A percentile compares a stretch with the other conserved stretches of the same genome.
Conservation (phyloP, 2,797 vertebrate genomes). For the Miichthys miiuy region DNA sequence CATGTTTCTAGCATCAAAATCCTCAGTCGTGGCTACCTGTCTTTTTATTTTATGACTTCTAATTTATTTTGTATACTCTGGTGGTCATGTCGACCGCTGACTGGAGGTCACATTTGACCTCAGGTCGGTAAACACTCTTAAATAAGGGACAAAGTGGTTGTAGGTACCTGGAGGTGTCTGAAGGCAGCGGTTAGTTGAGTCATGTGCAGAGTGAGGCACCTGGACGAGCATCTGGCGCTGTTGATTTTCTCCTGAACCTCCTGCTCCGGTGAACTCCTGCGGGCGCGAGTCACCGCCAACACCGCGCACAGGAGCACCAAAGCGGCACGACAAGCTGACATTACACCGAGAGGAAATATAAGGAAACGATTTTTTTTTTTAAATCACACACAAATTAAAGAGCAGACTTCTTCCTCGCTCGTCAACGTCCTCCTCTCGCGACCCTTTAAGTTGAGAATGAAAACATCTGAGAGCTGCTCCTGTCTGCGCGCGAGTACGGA, state of each 20-base stretch:
- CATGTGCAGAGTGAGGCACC: constrained; percentile 84
- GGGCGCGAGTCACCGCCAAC: constrained; percentile 55
- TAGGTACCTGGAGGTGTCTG: constrained; percentile 76
- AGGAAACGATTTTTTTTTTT: neutral
- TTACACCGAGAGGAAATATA: constrained; percentile 13
- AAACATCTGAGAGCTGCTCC: constrained; percentile 45
- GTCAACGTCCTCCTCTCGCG: constrained; percentile 43
- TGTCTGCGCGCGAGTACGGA: constrained; percentile 44
- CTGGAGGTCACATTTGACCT: neutral
- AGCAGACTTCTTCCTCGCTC: neutral
- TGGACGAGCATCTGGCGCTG: constrained; percentile 82
- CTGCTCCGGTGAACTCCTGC: constrained; percentile 67
- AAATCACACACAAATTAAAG: neutral
- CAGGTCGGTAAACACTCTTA: neutral
- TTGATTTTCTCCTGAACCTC: constrained; percentile 72
- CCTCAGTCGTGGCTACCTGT: neutral
- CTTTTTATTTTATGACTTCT: neutral
- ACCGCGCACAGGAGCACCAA: constrained; percentile 66
- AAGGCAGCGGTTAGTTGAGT: constrained; percentile 77
- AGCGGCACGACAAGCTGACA: constrained; percentile 53
- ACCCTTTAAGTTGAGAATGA: constrained; percentile 47
- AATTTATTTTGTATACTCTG: neutral
- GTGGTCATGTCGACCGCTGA: neutral
- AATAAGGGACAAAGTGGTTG: neutral
- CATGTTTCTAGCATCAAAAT: too few species aligned